Percentiles rank a stretch among this genome's conserved stretches.
Evolutionary conservation across 1,140 invertebrate genomes (phyloP).

Genomic region (Atopsyche davidsoni): DNA sequence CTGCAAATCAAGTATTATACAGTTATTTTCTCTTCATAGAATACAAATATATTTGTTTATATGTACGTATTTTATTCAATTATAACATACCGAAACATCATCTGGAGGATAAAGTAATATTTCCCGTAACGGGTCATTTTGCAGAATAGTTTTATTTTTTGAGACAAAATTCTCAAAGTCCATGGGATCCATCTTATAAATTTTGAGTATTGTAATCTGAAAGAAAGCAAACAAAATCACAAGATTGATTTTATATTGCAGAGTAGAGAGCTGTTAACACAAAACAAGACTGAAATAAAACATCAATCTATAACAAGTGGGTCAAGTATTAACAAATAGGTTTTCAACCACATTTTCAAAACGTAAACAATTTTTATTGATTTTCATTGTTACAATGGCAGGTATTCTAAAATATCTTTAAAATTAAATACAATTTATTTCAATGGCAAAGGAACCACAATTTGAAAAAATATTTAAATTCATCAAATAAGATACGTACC

Average conservation of each 20-base stretch:
- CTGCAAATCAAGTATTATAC: conserved; percentile 44
- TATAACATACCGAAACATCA: conserved; percentile 77
- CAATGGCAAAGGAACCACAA: too few relatives aligned
- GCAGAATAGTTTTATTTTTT: conserved; percentile 83
- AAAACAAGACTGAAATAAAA: too few relatives aligned
- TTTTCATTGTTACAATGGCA: too few relatives aligned
- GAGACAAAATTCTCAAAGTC: conserved; percentile 86
- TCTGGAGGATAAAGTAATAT: conserved; percentile 84
- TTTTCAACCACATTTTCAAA: too few relatives aligned
- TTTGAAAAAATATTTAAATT: too few relatives aligned
- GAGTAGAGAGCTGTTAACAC: too few relatives aligned
- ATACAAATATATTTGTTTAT: conserved; percentile 5
- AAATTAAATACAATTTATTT: too few relatives aligned
- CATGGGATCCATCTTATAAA: conserved; percentile 72
- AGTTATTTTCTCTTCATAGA: not conserved
- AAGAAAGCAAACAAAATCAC: conserved; percentile 2
- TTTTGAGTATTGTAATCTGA: conserved; percentile 50
- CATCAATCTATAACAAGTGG: too few relatives aligned
- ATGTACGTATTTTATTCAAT: conserved; percentile 14
- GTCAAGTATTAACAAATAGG: too few relatives aligned
- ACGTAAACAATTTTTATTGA: too few relatives aligned
- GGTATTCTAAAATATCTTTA: too few relatives aligned
- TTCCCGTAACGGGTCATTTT: conserved; percentile 90
- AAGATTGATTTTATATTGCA: conserved; percentile 1
- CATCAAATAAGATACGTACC: too few relatives aligned